These are phyloP conservation scores for Condylura cristata DNA, from an alignment of 2,113 vertebrate genomes.

Conservation along the genomic window DNA sequence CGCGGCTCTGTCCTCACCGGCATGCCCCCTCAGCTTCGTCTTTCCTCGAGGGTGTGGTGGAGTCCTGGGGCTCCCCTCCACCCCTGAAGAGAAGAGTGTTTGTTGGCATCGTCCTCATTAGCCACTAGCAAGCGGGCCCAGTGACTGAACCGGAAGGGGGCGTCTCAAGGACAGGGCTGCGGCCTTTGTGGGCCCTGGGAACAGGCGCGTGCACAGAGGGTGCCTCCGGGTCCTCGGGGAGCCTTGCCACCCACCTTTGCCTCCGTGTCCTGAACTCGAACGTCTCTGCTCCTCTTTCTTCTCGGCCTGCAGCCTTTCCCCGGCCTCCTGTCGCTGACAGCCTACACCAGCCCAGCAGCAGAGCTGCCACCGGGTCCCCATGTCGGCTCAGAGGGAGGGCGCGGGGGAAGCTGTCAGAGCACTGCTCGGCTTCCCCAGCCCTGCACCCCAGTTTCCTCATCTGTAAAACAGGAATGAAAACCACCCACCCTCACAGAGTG, in stretches of 20 bases:
- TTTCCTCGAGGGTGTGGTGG: fast-evolving
- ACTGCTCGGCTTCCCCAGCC: fast-evolving
- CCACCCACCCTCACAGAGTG: too few species aligned
- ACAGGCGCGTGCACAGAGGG: background rate
- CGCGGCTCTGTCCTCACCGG: fast-evolving
- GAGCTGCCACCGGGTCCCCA: background rate
- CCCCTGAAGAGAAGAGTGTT: fast-evolving
- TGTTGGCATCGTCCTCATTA: background rate
- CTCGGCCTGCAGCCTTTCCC: background rate
- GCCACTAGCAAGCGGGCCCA: background rate
- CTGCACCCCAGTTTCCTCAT: background rate
- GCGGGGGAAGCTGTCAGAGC: background rate
- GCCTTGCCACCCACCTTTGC: conserved; percentile 28
- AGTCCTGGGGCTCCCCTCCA: fast-evolving
- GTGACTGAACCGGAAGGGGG: background rate
- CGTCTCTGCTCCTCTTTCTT: conserved; percentile 5
- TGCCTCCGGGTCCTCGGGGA: fast-evolving
- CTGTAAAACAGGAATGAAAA: background rate
- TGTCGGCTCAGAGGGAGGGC: background rate
- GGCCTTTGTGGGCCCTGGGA: conserved; percentile 32
- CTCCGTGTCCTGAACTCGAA: background rate
- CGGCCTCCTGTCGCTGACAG: fast-evolving
- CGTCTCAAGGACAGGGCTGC: background rate
- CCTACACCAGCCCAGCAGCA: background rate
- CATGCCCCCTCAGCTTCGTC: fast-evolving